Conservation (phyloP, 2,888 invertebrate genomes). For the Agrotis ipsilon region DNA sequence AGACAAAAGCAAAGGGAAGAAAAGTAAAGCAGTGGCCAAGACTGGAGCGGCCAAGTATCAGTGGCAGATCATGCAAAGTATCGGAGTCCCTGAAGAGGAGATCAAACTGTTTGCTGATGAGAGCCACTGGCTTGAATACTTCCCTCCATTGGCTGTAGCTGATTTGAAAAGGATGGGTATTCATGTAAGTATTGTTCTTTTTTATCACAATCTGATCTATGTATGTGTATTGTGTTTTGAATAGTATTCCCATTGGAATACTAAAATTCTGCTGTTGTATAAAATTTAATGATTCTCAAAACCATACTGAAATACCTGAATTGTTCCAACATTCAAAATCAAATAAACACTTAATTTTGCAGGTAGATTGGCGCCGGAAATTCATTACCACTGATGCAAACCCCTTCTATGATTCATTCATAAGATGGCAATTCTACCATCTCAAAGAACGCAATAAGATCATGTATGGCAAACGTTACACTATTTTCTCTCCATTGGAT, state of each 20-base stretch:
- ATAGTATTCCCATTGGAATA: no score
- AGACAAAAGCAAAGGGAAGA: constrained; percentile 95
- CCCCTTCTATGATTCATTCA: constrained; percentile 99
- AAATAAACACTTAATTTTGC: constrained; percentile 42
- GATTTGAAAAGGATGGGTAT: constrained; percentile 98
- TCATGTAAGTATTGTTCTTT: constrained; percentile 92
- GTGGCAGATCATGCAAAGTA: constrained; percentile 99
- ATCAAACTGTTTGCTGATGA: constrained; percentile 98
- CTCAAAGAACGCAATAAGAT: constrained; percentile 97
- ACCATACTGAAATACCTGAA: neutral
- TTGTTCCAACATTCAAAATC: no score
- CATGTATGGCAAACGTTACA: constrained; percentile 99
- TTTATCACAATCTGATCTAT: neutral
- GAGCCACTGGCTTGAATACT: constrained; percentile 98
- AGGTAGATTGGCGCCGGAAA: constrained; percentile 99
- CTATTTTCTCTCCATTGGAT: constrained; percentile 98
- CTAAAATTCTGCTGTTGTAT: no score
- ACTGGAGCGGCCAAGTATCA: constrained; percentile 97
- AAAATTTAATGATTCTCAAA: constrained; percentile 4
- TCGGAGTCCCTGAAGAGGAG: constrained; percentile 97
- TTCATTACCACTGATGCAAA: constrained; percentile 99
- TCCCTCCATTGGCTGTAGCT: constrained; percentile 96
- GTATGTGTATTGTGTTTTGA: neutral
- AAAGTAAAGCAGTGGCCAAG: constrained; percentile 99
- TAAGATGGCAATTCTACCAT: constrained; percentile 98